Percentiles rank a stretch among this genome's conserved stretches.
phyloP scores from a whole-genome alignment of 2,888 invertebrate genomes.

The Sinhomidia bicolor region DNA sequence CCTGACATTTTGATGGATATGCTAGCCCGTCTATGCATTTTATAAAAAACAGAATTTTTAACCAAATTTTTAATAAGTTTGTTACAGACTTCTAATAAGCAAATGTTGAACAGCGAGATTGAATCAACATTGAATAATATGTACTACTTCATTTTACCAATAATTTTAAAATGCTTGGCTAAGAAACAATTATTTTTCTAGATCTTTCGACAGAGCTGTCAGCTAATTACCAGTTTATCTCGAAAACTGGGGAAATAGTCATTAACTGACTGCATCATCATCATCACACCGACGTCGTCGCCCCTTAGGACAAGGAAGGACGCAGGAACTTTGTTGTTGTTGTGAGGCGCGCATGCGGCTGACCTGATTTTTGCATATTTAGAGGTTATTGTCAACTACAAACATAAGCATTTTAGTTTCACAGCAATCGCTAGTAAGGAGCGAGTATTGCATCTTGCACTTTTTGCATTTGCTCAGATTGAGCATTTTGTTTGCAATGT shows the following conservation, averaged over 20 bases:
- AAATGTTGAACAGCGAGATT: too few relatives aligned
- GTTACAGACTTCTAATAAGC: not conserved
- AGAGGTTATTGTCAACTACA: constrained; percentile 50
- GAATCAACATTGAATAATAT: too few relatives aligned
- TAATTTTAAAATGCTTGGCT: too few relatives aligned
- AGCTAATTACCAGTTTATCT: not conserved
- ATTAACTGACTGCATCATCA: not conserved
- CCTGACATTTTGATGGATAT: not conserved
- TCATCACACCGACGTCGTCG: constrained; percentile 3
- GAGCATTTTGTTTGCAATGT: too few relatives aligned
- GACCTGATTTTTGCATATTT: constrained; percentile 61
- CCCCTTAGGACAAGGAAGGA: constrained; percentile 61
- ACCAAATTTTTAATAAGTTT: not conserved
- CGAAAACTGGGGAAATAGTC: not conserved
- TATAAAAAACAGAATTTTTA: not conserved
- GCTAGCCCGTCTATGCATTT: not conserved
- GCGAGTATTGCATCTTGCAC: too few relatives aligned
- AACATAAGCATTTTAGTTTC: constrained; percentile 13
- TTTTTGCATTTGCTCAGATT: too few relatives aligned
- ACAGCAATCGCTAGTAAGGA: too few relatives aligned
- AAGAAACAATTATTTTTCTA: too few relatives aligned
- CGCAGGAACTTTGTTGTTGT: constrained; percentile 59
- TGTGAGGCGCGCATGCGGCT: constrained; percentile 26
- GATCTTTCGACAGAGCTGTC: not conserved
- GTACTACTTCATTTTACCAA: too few relatives aligned